phyloP scores from a whole-genome alignment of 1,140 invertebrate species.

The Nephila pilipes region DNA sequence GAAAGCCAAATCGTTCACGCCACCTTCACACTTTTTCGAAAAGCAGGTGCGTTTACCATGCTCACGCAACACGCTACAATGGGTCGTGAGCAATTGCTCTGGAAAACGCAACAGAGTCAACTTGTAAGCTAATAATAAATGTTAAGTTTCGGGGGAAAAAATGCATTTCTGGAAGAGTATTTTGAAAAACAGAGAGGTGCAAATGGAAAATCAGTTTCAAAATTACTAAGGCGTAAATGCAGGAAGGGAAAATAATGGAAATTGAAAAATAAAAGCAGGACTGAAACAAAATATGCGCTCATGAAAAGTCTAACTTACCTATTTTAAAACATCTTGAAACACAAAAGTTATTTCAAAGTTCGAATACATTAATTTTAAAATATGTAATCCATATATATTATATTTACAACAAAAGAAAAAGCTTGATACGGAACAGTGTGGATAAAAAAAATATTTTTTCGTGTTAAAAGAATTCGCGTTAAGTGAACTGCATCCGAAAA shows the following conservation, averaged over 20 bases:
- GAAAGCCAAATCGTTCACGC: slow-evolving; percentile 16
- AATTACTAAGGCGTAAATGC: background rate
- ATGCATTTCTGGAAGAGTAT: background rate
- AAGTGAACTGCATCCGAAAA: too few relatives aligned
- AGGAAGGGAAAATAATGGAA: background rate
- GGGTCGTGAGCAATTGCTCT: background rate
- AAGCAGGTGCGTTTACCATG: background rate
- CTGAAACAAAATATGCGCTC: too few relatives aligned
- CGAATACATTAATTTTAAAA: too few relatives aligned
- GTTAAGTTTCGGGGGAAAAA: background rate
- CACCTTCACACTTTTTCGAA: background rate
- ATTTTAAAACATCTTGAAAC: background rate
- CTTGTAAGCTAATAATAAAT: background rate
- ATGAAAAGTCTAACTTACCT: background rate
- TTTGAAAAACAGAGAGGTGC: background rate
- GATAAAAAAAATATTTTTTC: too few relatives aligned
- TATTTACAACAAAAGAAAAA: too few relatives aligned
- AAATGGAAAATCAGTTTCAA: background rate
- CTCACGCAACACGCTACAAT: background rate
- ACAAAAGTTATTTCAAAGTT: background rate
- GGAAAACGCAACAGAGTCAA: background rate
- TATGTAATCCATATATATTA: too few relatives aligned
- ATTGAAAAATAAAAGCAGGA: background rate
- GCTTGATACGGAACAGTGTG: too few relatives aligned
- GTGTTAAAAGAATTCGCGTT: too few relatives aligned